These are phyloP conservation scores for Cataglyphis cursor DNA, from an alignment of 2,888 invertebrate genomes.

Conservation along the genomic window DNA sequence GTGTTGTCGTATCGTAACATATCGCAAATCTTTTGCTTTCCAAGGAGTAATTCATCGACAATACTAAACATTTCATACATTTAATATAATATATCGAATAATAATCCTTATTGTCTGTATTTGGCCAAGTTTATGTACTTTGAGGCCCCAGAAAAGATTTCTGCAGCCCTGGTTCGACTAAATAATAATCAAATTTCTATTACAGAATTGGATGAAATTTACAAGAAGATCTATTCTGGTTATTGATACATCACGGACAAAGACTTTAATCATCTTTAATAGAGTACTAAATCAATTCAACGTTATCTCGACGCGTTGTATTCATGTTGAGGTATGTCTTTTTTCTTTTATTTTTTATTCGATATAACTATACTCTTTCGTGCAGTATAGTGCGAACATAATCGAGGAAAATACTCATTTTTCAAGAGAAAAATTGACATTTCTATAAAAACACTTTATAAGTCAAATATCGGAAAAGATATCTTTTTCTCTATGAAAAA, in stretches of 20 bases:
- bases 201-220: not conserved
- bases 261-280: constrained; percentile 14
- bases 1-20: not conserved
- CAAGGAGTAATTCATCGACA: not conserved
- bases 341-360: not conserved
- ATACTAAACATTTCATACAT: not conserved
- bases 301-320: not conserved
- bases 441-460: not conserved
- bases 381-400: not conserved
- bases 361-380: not conserved
- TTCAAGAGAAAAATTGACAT: not conserved
- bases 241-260: not conserved
- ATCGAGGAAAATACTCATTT: not conserved
- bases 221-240: not conserved
- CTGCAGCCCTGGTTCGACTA: not conserved
- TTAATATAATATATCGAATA: not conserved
- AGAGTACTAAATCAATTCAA: not conserved
- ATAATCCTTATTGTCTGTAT: not conserved
- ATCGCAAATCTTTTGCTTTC: not conserved
- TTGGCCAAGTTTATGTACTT: not conserved
- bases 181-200: not conserved
- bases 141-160: not conserved
- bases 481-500: not conserved
- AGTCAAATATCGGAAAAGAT: not conserved
- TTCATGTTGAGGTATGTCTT: not conserved